phyloP scores from a whole-genome alignment of 2,113 vertebrate species.

The Athene cunicularia region DNA sequence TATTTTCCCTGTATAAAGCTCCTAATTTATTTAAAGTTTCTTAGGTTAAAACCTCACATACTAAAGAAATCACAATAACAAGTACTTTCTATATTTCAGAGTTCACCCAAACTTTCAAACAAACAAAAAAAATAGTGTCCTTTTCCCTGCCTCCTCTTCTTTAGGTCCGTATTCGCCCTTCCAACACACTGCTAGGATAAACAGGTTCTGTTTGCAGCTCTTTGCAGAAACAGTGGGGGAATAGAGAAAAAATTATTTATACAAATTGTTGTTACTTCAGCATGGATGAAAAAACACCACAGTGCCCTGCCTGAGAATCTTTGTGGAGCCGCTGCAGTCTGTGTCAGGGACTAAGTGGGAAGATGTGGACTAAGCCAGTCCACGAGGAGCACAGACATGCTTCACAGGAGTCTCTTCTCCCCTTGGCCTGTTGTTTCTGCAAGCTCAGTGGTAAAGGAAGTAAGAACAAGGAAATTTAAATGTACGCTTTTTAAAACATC shows the following conservation, averaged over 20 bases:
- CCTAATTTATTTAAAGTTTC: not conserved
- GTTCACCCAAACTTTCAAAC: not conserved
- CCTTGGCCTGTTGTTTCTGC: not conserved
- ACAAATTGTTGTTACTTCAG: not conserved
- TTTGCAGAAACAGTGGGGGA: not conserved
- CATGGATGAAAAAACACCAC: accelerated
- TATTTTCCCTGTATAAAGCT: not conserved
- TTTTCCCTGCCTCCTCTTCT: not conserved
- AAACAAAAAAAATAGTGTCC: not conserved
- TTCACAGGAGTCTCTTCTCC: not conserved
- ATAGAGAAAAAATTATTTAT: not conserved
- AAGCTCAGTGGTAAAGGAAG: not conserved
- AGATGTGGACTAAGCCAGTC: not conserved
- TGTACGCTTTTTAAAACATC: not conserved
- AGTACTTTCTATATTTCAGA: not conserved
- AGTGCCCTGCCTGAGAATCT: not conserved
- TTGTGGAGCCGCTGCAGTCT: not conserved
- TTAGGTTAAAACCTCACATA: not conserved
- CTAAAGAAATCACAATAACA: not conserved
- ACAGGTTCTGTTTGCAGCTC: not conserved
- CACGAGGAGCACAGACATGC: accelerated
- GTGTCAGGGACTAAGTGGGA: not conserved
- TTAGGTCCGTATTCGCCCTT: not conserved
- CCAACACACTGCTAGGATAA: not conserved
- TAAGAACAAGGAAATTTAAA: not conserved